phyloP scores from a whole-genome alignment of 2,797 vertebrate species.

The Takifugu rubripes region DNA sequence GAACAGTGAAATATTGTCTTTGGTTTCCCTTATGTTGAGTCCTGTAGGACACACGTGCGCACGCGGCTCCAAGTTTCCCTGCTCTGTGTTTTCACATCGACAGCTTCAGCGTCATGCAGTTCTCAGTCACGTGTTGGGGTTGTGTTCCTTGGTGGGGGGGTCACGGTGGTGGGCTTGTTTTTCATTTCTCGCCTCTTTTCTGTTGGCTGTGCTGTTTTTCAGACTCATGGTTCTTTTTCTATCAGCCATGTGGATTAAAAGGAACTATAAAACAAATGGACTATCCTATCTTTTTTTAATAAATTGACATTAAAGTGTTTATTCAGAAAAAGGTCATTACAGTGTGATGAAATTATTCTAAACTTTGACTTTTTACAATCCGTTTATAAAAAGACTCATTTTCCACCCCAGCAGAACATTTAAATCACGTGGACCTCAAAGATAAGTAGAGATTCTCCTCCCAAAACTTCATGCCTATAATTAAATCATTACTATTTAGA shows the following conservation, averaged over 20 bases:
- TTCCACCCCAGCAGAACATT: no score
- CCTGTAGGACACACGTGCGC: not conserved
- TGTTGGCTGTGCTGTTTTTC: conserved; percentile 56
- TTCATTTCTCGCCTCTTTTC: conserved; percentile 43
- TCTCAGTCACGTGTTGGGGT: conserved; percentile 52
- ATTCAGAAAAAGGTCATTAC: conserved; percentile 5
- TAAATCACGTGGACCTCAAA: no score
- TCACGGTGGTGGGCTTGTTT: conserved; percentile 51
- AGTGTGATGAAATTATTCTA: no score
- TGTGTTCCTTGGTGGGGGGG: conserved; percentile 51
- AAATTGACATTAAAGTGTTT: conserved; percentile 46
- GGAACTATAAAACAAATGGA: conserved; percentile 27
- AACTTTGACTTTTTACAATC: no score
- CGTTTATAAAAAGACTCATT: no score
- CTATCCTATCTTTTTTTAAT: conserved; percentile 55
- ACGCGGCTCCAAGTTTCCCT: conserved; percentile 11
- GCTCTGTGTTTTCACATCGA: conserved; percentile 53
- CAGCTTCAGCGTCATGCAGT: conserved; percentile 51
- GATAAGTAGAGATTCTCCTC: no score
- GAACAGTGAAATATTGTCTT: conserved; percentile 25
- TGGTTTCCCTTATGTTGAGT: conserved; percentile 28
- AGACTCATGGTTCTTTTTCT: conserved; percentile 62
- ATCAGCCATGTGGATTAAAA: conserved; percentile 57
- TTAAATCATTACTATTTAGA: no score
- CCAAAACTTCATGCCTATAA: no score